These are phyloP conservation scores for Archivesica marissinica DNA, from an alignment of 1,140 invertebrate genomes.

Conservation along the genomic window DNA sequence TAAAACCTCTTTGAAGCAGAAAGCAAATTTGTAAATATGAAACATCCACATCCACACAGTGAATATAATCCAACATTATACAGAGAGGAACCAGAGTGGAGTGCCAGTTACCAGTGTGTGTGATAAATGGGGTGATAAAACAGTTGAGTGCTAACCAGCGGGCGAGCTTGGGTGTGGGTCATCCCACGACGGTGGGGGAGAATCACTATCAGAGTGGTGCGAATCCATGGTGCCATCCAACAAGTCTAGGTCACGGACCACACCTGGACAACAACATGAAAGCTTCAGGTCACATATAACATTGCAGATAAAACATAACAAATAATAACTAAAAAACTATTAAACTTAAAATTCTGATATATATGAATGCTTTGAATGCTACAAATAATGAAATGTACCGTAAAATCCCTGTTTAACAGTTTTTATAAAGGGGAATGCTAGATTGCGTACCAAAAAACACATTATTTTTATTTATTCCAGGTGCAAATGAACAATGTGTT, in stretches of 20 bases:
- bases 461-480: too few species aligned
- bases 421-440: too few species aligned
- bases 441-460: too few species aligned
- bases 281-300: slow-evolving; percentile 23
- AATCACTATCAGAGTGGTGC: slow-evolving; percentile 67
- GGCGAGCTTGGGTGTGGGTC: slow-evolving; percentile 64
- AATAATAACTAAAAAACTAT: too few species aligned
- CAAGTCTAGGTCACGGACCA: slow-evolving; percentile 57
- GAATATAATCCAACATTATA: background rate
- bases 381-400: too few species aligned
- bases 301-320: background rate
- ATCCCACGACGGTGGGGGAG: slow-evolving; percentile 76
- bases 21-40: slow-evolving; percentile 15
- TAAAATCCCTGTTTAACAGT: too few species aligned
- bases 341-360: too few species aligned
- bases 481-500: too few species aligned
- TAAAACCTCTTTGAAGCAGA: background rate
- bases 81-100: background rate
- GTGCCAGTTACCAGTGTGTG: slow-evolving; percentile 8
- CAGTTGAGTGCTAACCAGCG: slow-evolving; percentile 69
- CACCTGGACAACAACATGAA: slow-evolving; percentile 68
- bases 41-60: background rate
- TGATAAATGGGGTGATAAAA: slow-evolving; percentile 11
- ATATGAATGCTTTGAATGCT: too few species aligned
- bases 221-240: slow-evolving; percentile 41